These are phyloP conservation scores for Cliona cf. orientalis DNA, from an alignment of 37 sponge, comb jelly and placozoan species.

Conservation along the genomic window DNA sequence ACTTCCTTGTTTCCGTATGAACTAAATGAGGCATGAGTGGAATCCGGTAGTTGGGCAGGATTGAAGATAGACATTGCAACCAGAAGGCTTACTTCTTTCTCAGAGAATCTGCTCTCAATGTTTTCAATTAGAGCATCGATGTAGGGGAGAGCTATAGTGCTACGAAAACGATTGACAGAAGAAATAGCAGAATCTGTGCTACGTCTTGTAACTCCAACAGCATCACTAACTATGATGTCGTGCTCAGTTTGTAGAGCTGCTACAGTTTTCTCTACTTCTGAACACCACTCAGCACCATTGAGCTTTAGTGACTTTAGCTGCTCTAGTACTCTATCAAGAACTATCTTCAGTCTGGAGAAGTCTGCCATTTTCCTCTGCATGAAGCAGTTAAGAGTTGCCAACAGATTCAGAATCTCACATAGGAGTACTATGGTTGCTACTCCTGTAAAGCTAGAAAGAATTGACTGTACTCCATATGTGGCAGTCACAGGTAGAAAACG, in stretches of 20 bases:
- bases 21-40: neutral
- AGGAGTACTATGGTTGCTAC: conserved; percentile 26
- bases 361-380: conserved; percentile 37
- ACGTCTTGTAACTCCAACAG: neutral
- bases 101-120: neutral
- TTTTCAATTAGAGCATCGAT: neutral
- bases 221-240: neutral
- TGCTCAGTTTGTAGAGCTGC: neutral
- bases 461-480: conserved; percentile 18
- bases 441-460: conserved; percentile 10
- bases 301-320: conserved; percentile 15
- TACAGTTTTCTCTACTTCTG: neutral
- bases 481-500: too few species aligned
- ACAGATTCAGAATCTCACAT: conserved; percentile 31
- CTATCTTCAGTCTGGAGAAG: conserved; percentile 6
- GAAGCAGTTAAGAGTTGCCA: conserved; percentile 15
- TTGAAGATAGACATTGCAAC: neutral
- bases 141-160: neutral
- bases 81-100: neutral
- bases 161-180: neutral
- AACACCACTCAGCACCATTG: conserved; percentile 19
- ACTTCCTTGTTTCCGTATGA: conserved; percentile 11
- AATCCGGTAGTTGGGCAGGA: conserved; percentile 17
- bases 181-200: neutral
- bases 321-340: neutral